Evolutionary conservation across 2,888 invertebrate genomes (phyloP), one percentile per base, ranked within the genome.

Genomic region (Eurytoma californica): DNA sequence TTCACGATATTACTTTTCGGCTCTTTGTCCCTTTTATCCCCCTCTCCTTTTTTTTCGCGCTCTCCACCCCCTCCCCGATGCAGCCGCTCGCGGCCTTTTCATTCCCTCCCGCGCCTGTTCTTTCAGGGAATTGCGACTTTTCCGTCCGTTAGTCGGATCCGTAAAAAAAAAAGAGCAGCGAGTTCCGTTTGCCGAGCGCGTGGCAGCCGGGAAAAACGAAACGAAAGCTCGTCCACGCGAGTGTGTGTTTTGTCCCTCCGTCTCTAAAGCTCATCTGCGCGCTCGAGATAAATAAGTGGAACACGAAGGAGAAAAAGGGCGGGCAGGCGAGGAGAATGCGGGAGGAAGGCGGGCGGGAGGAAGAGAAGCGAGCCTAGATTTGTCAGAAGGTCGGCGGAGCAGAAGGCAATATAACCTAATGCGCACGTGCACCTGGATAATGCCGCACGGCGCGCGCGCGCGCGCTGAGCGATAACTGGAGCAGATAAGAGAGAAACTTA

Each of bases 251-350:
- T 73, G 73, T 73, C 49, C 58, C 55, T 20, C 24, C 47, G 24
- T n/a, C 65, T 78, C 49, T 51, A 63, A 73, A 78, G 57, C 60
- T 78, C 79, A 75, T 65, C 79, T 79, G 75, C 49, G 60, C 79
- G 58, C 55, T 30, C 60, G 79, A 74, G 76, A 80, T 72, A 76
- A 76, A 72, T 72, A 80, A 76, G 67, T 72, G 63, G 51, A 80
- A 66, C 61, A 12, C 18, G n/a, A 49, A 30, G 30, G 39, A 55
- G 47, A 57, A 24, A 72, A 61, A 39, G 39, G 39, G 39, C 39
- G 7, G 9, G 63, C 28, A 14, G 49, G 30, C 39, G 39, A 13
- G 28, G 61, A 16, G 49, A 47, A 47, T 12, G 49, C 39, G 65
- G 12, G 39, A n/a, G 58, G 18, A 55, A n/a, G 60, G 30, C 58